Evolutionary conservation across 2,797 vertebrate species (phyloP), one percentile per base, ranked within the genome.

Genomic region (Cheracebus regulus): DNA sequence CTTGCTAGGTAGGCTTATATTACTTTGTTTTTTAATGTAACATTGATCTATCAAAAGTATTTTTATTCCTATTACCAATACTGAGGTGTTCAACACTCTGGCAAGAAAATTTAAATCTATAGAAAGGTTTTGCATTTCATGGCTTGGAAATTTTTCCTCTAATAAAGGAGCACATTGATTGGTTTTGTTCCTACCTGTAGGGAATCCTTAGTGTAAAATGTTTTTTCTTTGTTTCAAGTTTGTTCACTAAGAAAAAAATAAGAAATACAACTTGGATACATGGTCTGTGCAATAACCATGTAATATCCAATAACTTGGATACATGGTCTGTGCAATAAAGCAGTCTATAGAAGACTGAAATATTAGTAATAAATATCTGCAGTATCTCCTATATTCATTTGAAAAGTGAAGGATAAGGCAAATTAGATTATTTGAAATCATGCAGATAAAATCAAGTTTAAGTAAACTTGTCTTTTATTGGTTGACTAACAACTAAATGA

Each of bases 11-110:
- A 86, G 9, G 7, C 39, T 97, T 95, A 88, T 39, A 97, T 96
- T 95, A 82, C n/a, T 92, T 94, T 97, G 61, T 95, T 96, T 95
- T 95, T 96, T 81, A 96, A 96, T 93, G 90, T 12, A n/a, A 15
- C 82, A 48, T 64, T 79, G 48, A 90, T 89, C 44, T 64, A 44
- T 91, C 50, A 90, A 90, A 94, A 92, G 20, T 61, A 11, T n/a
- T 58, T 75, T 78, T 55, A 9, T 26, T 52, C 36, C 8, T 94
- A 36, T 24, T 52, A 61, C 20, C 26, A 58, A 22, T 80, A 36
- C 5, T 93, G 24, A 93, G 82, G 20, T 93, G 33, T 84, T 88
- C 58, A 83, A 73, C 15, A 79, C 64, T 39, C 15, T 79, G 57
- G 17, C n/a, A 96, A 64, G 87, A 82, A 33, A 91, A 82, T 80